phyloP scores from a whole-genome alignment of 1,140 invertebrate species.

The Acromyrmex echinatior region DNA sequence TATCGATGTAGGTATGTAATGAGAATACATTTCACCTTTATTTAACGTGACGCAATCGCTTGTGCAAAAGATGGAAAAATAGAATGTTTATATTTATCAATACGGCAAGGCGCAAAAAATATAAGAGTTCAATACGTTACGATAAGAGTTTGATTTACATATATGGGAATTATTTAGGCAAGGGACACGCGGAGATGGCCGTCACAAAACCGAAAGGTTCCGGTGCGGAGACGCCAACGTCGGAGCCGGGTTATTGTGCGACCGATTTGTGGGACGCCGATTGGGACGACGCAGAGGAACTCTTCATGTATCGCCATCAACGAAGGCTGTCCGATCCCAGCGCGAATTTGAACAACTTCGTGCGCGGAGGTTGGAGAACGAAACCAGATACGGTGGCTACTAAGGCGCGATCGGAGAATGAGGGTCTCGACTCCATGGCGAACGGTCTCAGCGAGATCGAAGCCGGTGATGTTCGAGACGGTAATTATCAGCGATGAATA shows the following conservation, averaged over 20 bases:
- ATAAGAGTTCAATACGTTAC: neutral
- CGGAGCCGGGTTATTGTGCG: conserved; percentile 95
- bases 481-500: conserved; percentile 86
- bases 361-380: conserved; percentile 93
- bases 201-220: conserved; percentile 96
- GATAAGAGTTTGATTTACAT: neutral
- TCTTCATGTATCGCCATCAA: conserved; percentile 93
- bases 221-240: conserved; percentile 97
- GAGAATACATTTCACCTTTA: neutral
- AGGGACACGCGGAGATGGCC: conserved; percentile 99
- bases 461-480: conserved; percentile 96
- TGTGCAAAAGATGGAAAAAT: conserved; percentile 11
- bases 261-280: conserved; percentile 95
- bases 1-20: neutral
- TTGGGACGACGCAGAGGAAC: conserved; percentile 95
- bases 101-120: neutral
- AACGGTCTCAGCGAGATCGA: conserved; percentile 96
- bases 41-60: neutral
- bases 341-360: conserved; percentile 96
- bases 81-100: conserved; percentile 20
- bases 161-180: conserved; percentile 85
- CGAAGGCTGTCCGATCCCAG: conserved; percentile 97
- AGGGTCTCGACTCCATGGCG: conserved; percentile 93
- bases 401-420: conserved; percentile 96
- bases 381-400: conserved; percentile 87